Evolutionary conservation across 2,888 invertebrate species (phyloP).

Genomic region (Melolontha melolontha): DNA sequence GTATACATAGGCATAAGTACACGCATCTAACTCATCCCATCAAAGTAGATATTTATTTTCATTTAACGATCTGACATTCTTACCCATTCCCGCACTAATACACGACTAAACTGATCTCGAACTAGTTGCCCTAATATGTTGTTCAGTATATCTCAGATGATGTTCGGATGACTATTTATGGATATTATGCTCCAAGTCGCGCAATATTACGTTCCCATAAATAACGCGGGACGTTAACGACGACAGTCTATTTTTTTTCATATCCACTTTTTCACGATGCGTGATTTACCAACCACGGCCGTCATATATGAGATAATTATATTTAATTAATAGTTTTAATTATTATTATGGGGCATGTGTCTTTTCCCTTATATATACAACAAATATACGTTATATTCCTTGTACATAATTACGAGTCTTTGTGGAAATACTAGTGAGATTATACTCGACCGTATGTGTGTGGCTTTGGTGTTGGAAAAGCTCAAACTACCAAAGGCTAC

Average conservation of each 20-base stretch:
- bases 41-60: constrained; percentile 3
- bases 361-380: background rate
- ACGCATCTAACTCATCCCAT: constrained; percentile 14
- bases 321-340: constrained; percentile 17
- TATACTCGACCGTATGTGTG: no score
- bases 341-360: constrained; percentile 5
- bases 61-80: constrained; percentile 12
- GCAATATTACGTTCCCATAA: constrained; percentile 18
- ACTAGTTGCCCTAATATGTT: no score
- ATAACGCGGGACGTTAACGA: constrained; percentile 11
- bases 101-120: constrained; percentile 1
- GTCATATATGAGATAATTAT: constrained; percentile 13
- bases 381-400: no score
- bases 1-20: no score
- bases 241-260: background rate
- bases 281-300: constrained; percentile 4
- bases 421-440: no score
- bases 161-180: constrained; percentile 14
- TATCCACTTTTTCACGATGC: constrained; percentile 1
- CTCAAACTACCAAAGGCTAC: no score
- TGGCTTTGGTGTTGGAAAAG: no score
- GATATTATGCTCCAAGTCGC: constrained; percentile 3
- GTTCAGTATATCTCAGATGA: no score
- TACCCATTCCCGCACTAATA: constrained; percentile 5
- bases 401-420: no score